Evolutionary conservation across 1,140 invertebrate species (phyloP).

Genomic region (Maconellicoccus hirsutus): DNA sequence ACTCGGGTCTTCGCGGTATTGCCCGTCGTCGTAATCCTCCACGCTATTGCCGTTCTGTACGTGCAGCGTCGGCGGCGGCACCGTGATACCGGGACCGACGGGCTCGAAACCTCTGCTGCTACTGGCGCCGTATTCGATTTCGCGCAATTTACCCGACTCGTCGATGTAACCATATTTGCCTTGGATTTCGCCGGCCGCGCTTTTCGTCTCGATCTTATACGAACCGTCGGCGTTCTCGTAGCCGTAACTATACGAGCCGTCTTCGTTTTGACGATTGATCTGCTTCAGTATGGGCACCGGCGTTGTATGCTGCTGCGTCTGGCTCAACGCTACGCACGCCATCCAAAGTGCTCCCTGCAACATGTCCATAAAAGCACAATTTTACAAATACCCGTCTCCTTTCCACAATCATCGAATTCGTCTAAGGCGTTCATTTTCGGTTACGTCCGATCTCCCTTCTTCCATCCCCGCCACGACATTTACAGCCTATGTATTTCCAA

Average conservation of each 20-base stretch:
- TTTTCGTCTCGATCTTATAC: constrained; percentile 83
- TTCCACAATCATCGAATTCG: no score
- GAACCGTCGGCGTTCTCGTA: constrained; percentile 83
- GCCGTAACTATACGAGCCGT: constrained; percentile 75
- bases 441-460: no score
- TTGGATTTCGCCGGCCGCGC: constrained; percentile 64
- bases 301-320: constrained; percentile 32
- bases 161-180: constrained; percentile 75
- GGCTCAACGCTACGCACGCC: background rate
- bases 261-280: constrained; percentile 65
- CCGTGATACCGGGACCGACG: constrained; percentile 60
- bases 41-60: constrained; percentile 43
- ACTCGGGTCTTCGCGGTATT: constrained; percentile 67
- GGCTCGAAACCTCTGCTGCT: constrained; percentile 59
- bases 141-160: constrained; percentile 53
- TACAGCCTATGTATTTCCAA: no score
- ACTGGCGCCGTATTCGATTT: constrained; percentile 67
- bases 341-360: no score
- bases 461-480: no score
- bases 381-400: no score
- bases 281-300: constrained; percentile 57
- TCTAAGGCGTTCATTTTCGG: no score
- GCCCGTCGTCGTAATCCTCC: constrained; percentile 59
- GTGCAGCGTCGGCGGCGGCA: constrained; percentile 56
- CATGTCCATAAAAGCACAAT: no score